Evolutionary conservation across 64 coral and sea anemone genomes (phyloP), one percentile per base, ranked within the genome.

Genomic region (Montipora efflorescens): DNA sequence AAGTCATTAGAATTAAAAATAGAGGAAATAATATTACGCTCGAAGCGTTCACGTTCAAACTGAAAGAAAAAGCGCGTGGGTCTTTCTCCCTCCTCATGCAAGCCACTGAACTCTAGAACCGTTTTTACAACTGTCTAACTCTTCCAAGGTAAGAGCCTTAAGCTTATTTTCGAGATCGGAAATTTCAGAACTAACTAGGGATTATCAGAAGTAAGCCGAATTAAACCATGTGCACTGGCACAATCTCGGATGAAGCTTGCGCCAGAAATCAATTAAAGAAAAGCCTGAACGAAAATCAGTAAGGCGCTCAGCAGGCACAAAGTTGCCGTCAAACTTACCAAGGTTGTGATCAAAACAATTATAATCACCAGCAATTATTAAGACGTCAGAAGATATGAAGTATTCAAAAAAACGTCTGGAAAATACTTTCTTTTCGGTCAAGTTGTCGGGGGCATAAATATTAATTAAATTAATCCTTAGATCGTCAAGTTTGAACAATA

Each of bases 221-320:
- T 73, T 73, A 8, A 73, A 58, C 90, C 90, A 92, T 61, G 90
- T 69, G 47, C 59, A 90, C n/a, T 67, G 16, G 18, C 19, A 23
- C 12, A 44, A 64, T 18, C 57, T 10, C 5, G 69, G 69, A 47
- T 90, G 75, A n/a, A 80, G 80, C 43, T 69, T 57, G 7, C 57
- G 81, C 83, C 74, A 87, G 16, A 87, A 18, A 45, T 87, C 74
- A 49, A 78, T 47, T 66, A 93, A 74, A 67, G 76, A 47, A 23
- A 87, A 87, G 50, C 28, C 22, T 10, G 77, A 52, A 6, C 19
- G 14, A 66, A 23, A 87, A 76, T 14, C n/a, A 21, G 8, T 76
- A 82, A 36, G 82, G 7, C 51, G 59, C 62, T 44, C 12, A 20
- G 19, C 11, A 25, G 44, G 67, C 28, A 16, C 43, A n/a, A 23